phyloP scores from a whole-genome alignment of 2,113 vertebrate species.

The Hemichromis elongatus region DNA sequence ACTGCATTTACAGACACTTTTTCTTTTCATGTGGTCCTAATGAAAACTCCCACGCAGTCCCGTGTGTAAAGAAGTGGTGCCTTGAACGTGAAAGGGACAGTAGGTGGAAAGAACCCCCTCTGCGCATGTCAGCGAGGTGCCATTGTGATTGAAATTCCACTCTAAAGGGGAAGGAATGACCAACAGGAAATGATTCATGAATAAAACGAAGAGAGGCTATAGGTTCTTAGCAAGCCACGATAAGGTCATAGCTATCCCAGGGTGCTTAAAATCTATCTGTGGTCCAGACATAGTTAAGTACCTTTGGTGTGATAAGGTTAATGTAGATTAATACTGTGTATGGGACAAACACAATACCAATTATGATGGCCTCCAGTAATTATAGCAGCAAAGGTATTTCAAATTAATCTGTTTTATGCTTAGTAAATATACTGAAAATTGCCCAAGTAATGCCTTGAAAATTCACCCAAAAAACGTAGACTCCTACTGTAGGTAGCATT shows the following conservation, averaged over 20 bases:
- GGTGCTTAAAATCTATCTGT: not conserved
- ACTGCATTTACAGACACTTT: not conserved
- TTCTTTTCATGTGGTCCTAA: not conserved
- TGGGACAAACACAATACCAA: not conserved
- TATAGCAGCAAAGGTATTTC: not conserved
- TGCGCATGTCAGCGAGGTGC: not conserved
- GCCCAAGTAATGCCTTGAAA: not conserved
- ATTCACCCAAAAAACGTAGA: not conserved
- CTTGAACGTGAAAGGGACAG: not conserved
- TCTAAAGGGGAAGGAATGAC: not conserved
- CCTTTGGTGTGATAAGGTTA: not conserved
- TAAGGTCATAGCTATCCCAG: not conserved
- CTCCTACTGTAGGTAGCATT: not conserved
- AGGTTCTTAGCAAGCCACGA: not conserved
- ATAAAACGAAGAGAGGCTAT: not conserved
- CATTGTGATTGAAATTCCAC: not conserved
- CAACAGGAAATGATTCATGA: not conserved
- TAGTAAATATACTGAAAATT: not conserved
- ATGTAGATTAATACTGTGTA: not conserved
- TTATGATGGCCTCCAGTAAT: not conserved
- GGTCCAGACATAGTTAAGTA: not conserved
- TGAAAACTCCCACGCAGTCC: not conserved
- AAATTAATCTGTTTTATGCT: not conserved
- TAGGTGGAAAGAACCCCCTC: not conserved
- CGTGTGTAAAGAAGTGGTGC: not conserved